Evolutionary conservation across 2,113 vertebrate species (phyloP), one percentile per base, ranked within the genome.

Genomic region (Suricata suricatta): DNA sequence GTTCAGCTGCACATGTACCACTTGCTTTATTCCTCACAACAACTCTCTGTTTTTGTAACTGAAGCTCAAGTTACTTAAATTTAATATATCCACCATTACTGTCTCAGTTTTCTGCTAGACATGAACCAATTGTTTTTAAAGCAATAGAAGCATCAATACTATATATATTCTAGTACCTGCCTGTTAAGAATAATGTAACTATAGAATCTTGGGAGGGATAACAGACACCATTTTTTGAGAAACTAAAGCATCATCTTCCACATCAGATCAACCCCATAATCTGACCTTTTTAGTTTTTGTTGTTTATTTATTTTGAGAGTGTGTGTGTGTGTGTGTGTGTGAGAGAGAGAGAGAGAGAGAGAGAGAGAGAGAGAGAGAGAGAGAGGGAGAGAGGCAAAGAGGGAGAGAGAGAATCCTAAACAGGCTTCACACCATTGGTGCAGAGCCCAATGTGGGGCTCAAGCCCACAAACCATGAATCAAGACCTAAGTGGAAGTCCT

Each of bases 71-170:
- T 97, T 97, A 29, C 13, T 71, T 97, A 93, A 97, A 86, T 90
- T 94, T 96, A 38, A 0, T 10, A 63, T 94, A 71, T 31, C 1
- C 33, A 86, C 38, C 19, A n/a, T 66, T 79, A 88, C 5, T 64
- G 1, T 23, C n/a, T 77, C 25, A 93, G 95, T 97, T 98, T 89
- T 97, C 92, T 96, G 47, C 97, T 52, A 96, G 38, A 81, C 41
- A 96, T 93, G 74, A 97, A 7, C 50, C 91, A 95, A 79, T 13
- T 76, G 95, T 82, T 50, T 97, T 98, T 97, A 88, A 98, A 98
- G 52, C n/a, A 87, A 83, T 72, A 15, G 54, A 84, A 44, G 44
- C 9, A 38, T 44, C 27, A 10, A 72, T 25, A 4, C 13, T 72
- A 47, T 71, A 19, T 57, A 82, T 50, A 79, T 72, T 93, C 95